Evolutionary conservation across 2,888 invertebrate genomes (phyloP), one percentile per base, ranked within the genome.

Genomic region (Lottia scabra): DNA sequence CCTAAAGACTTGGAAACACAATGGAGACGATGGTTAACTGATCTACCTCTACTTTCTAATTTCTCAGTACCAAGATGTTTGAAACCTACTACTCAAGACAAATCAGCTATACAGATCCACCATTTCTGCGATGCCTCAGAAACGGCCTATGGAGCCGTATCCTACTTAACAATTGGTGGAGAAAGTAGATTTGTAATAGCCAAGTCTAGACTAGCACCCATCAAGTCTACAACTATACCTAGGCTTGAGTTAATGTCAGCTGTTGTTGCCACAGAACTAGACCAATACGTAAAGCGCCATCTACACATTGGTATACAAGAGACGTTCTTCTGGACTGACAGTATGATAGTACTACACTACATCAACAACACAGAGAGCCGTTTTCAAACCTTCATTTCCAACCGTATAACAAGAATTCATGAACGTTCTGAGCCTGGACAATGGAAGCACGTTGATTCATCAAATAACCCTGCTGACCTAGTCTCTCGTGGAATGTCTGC

Each of bases 401-500:
- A 48, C 4, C 16, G 48, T 8, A 48, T 48, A 10, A 48, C 48
- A 8, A 16, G 16, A 48, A 48, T 48, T 16, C 48, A 16, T 19
- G 48, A 48, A 48, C 26, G 8, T 67, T 73, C 63, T 45, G 64
- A 38, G 43, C 71, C 15, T 70, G 23, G 56, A 10, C 71, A 75
- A 45, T 78, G 78, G 77, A 70, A 70, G 27, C 63, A 75, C 46
- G 66, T 77, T 19, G 6, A 62, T 1, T 74, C 77, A 5, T n/a
- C 45, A 43, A 64, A 65, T 0, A 78, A 78, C 38, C 77, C 76
- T 23, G 78, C 78, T 19, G 78, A 76, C 46, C 27, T 65, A 19
- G 73, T 70, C 1, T 78, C 76, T 6, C 44, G 76, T 16, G 77
- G 78, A 13, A 23, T 68, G 15, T 63, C n/a, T 45, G 71, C 69